These are phyloP conservation scores for Trachymyrmex septentrionalis DNA, from an alignment of 1,140 invertebrate species.

Conservation along the genomic window DNA sequence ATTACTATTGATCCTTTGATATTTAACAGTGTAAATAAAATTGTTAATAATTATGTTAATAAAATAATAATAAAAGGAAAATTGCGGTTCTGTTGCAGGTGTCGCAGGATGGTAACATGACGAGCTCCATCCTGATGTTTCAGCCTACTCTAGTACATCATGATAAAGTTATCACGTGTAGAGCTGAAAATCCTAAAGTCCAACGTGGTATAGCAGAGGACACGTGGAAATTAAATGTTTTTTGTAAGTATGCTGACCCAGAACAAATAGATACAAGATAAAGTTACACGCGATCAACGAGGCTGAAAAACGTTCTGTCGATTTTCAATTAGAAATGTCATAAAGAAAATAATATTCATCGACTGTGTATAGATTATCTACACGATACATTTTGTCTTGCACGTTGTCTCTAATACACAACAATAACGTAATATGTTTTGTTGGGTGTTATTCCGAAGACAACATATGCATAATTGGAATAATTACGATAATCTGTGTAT, in stretches of 20 bases:
- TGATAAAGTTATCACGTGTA: constrained; percentile 92
- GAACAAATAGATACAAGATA: background rate
- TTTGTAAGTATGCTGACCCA: constrained; percentile 89
- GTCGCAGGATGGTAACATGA: constrained; percentile 93
- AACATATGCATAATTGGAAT: constrained; percentile 26
- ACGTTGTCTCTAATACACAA: background rate
- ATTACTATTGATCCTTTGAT: too few species aligned
- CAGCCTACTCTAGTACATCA: constrained; percentile 92
- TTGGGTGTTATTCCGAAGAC: constrained; percentile 18
- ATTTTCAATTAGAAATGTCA: background rate
- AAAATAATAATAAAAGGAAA: constrained; percentile 5
- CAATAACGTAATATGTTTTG: constrained; percentile 15
- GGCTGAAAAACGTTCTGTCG: background rate
- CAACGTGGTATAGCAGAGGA: constrained; percentile 91
- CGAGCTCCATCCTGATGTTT: constrained; percentile 91
- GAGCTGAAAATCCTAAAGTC: constrained; percentile 92
- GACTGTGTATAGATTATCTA: background rate
- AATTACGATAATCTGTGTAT: constrained; percentile 21
- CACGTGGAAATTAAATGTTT: constrained; percentile 93
- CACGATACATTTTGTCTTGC: background rate
- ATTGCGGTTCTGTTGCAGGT: constrained; percentile 86
- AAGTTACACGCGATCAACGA: background rate
- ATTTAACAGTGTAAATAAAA: background rate
- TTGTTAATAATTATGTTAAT: constrained; percentile 5
- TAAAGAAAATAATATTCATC: background rate